A percentile compares a stretch with the other conserved stretches of the same genome.
phyloP scores from a whole-genome alignment of 1,140 invertebrate species.

The Psix sp. region DNA sequence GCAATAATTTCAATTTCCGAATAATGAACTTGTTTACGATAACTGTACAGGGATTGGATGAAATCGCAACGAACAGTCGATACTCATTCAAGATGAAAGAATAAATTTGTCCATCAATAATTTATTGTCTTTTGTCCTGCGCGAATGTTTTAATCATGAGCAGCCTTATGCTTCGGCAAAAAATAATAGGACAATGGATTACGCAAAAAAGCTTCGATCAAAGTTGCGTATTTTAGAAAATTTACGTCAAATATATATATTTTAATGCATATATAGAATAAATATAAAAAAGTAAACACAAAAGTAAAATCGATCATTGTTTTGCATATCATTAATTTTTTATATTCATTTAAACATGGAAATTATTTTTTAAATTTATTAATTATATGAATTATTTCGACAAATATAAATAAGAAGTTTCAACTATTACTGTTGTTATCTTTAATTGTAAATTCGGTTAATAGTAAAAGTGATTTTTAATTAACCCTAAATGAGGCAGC shows the following conservation, averaged over 20 bases:
- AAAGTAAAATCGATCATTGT: not conserved
- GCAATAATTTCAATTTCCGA: conserved; percentile 16
- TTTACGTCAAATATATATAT: too few relatives aligned
- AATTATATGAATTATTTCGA: too few relatives aligned
- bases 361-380: too few relatives aligned
- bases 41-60: conserved; percentile 34
- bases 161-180: conserved; percentile 15
- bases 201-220: too few relatives aligned
- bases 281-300: not conserved
- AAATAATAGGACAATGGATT: conserved; percentile 8
- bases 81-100: conserved; percentile 28
- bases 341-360: not conserved
- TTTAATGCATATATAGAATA: not conserved
- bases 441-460: too few relatives aligned
- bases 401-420: too few relatives aligned
- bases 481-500: too few relatives aligned
- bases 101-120: conserved; percentile 50
- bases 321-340: not conserved
- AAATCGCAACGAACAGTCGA: conserved; percentile 14
- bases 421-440: too few relatives aligned
- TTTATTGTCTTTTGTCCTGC: conserved; percentile 40
- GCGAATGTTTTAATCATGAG: conserved; percentile 48
- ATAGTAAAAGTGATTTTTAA: too few relatives aligned
- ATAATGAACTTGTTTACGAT: conserved; percentile 54
- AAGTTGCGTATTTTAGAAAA: too few relatives aligned